Evolutionary conservation across 2,888 invertebrate genomes (phyloP).

Genomic region (Gymnosoma rotundatum): DNA sequence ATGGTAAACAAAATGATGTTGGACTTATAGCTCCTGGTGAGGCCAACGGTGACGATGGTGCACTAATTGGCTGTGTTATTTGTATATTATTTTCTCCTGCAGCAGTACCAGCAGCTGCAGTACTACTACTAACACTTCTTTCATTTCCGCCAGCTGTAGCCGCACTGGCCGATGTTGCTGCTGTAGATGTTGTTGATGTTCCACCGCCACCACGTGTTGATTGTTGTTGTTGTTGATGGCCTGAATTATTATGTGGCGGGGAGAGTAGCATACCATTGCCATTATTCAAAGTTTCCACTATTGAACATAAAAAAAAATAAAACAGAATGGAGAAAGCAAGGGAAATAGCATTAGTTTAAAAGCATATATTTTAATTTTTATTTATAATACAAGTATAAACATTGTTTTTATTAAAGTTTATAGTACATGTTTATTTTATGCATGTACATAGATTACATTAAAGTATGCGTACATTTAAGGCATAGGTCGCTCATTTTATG

Average conservation of each 20-base stretch:
- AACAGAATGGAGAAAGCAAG: slow-evolving; percentile 30
- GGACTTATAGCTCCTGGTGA: slow-evolving; percentile 84
- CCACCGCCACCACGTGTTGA: slow-evolving; percentile 66
- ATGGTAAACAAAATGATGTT: slow-evolving; percentile 80
- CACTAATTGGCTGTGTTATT: slow-evolving; percentile 91
- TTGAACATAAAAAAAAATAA: slow-evolving; percentile 51
- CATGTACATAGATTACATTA: not conserved
- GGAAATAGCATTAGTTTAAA: slow-evolving; percentile 53
- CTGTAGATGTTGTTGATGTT: slow-evolving; percentile 68
- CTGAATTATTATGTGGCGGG: slow-evolving; percentile 86
- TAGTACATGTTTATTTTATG: slow-evolving; percentile 1
- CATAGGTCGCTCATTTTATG: slow-evolving; percentile 20
- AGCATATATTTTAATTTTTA: slow-evolving; percentile 25
- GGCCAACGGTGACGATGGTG: slow-evolving; percentile 90
- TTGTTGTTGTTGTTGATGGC: slow-evolving; percentile 82
- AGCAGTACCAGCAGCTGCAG: slow-evolving; percentile 65
- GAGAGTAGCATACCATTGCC: slow-evolving; percentile 89
- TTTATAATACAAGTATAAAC: slow-evolving; percentile 35
- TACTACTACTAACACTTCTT: slow-evolving; percentile 72
- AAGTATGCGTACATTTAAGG: not conserved
- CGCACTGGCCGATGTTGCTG: slow-evolving; percentile 71
- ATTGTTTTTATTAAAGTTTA: slow-evolving; percentile 56
- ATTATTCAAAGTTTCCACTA: slow-evolving; percentile 86
- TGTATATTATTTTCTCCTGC: slow-evolving; percentile 82
- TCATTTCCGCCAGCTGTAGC: slow-evolving; percentile 72